phyloP scores from a whole-genome alignment of 1,140 invertebrate species.

The Pogonomyrmex barbatus region DNA sequence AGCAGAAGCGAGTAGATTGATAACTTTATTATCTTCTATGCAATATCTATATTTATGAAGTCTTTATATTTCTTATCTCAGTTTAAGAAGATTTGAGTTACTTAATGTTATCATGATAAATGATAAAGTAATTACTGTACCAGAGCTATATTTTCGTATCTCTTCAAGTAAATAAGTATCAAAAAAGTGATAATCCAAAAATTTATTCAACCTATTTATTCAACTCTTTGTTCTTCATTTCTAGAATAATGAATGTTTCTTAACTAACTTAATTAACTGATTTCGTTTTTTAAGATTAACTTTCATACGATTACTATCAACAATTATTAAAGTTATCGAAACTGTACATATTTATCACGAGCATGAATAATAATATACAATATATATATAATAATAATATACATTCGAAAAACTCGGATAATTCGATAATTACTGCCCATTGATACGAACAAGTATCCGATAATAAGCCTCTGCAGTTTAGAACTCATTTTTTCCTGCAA shows the following conservation, averaged over 20 bases:
- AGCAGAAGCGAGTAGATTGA: neutral
- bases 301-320: neutral
- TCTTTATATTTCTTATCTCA: neutral
- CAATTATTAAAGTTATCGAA: neutral
- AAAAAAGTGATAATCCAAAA: neutral
- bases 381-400: constrained; percentile 29
- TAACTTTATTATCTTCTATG: neutral
- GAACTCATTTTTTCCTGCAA: constrained; percentile 15
- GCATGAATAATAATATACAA: constrained; percentile 3
- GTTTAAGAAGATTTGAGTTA: neutral
- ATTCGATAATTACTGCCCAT: neutral
- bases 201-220: neutral
- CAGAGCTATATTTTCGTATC: neutral
- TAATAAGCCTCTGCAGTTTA: neutral
- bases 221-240: neutral
- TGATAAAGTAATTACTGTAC: neutral
- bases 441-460: neutral
- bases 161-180: neutral
- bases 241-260: neutral
- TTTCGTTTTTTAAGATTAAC: neutral
- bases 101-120: neutral
- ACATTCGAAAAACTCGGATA: neutral
- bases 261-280: no score
- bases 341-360: neutral
- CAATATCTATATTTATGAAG: neutral